Percentiles rank a stretch among this genome's conserved stretches.
Evolutionary conservation across 2,797 vertebrate genomes (phyloP).

Genomic region (Mallotus villosus): DNA sequence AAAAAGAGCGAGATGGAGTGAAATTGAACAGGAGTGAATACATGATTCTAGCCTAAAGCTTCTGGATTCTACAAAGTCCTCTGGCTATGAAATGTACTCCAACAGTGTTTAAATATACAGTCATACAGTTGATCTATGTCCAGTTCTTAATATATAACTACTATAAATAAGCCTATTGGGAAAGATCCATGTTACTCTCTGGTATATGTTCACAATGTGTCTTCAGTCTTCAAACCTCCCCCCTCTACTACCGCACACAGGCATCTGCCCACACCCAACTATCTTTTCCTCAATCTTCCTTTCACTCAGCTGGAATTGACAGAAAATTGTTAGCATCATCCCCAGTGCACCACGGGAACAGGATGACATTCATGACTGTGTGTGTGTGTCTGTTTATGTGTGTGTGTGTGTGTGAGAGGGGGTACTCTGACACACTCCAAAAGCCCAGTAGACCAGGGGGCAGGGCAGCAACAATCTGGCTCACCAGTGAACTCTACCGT

Average conservation of each 20-base stretch:
- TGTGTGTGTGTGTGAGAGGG: too few relatives aligned
- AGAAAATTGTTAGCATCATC: neutral
- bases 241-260: slow-evolving; percentile 7
- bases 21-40: neutral
- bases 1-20: neutral
- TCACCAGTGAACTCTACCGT: too few relatives aligned
- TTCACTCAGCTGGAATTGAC: slow-evolving; percentile 1
- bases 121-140: too few relatives aligned
- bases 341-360: neutral
- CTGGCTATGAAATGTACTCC: neutral
- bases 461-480: too few relatives aligned
- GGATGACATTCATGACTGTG: too few relatives aligned
- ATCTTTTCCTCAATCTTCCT: neutral
- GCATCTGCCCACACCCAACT: neutral
- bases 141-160: too few relatives aligned
- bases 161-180: neutral
- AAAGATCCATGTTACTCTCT: slow-evolving; percentile 1
- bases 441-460: too few relatives aligned
- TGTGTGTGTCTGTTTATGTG: too few relatives aligned
- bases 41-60: neutral
- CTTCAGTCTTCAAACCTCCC: neutral
- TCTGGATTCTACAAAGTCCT: neutral
- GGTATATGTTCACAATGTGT: neutral
- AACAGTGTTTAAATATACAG: too few relatives aligned
- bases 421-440: too few relatives aligned